phyloP scores from a whole-genome alignment of 2,888 invertebrate species.

The Cenopis cana region DNA sequence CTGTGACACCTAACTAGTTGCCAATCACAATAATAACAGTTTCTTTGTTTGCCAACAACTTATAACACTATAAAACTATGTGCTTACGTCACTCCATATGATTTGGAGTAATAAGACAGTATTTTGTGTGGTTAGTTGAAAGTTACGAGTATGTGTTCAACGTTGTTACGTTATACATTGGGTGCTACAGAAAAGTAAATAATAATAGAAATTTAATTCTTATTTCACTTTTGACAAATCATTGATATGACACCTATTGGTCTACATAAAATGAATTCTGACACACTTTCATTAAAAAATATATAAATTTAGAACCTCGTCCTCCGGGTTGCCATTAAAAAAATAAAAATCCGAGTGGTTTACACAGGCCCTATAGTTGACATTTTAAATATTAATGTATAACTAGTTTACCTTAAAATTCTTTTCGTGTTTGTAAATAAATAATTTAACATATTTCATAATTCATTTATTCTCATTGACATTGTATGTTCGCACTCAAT shows the following conservation, averaged over 20 bases:
- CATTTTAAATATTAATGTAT: too few relatives aligned
- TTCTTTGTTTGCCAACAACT: conserved; percentile 41
- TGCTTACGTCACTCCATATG: conserved; percentile 33
- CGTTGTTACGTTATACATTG: background rate
- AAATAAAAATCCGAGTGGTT: too few relatives aligned
- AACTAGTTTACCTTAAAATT: too few relatives aligned
- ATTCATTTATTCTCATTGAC: conserved; percentile 27
- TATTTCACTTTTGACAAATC: background rate
- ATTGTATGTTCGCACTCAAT: conserved; percentile 39
- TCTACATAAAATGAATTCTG: background rate
- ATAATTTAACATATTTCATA: conserved; percentile 15
- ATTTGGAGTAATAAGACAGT: conserved; percentile 26
- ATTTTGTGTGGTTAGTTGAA: conserved; percentile 22
- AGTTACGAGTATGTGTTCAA: conserved; percentile 21
- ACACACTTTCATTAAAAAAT: background rate
- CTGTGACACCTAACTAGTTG: conserved; percentile 16
- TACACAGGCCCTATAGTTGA: too few relatives aligned
- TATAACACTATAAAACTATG: conserved; percentile 18
- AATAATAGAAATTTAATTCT: background rate
- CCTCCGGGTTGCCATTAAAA: too few relatives aligned
- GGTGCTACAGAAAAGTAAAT: background rate
- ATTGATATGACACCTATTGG: background rate
- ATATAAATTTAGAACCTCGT: too few relatives aligned
- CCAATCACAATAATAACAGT: conserved; percentile 41
- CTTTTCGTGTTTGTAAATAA: background rate